phyloP scores from a whole-genome alignment of 2,888 invertebrate species.

The Eupsilia transversa region DNA sequence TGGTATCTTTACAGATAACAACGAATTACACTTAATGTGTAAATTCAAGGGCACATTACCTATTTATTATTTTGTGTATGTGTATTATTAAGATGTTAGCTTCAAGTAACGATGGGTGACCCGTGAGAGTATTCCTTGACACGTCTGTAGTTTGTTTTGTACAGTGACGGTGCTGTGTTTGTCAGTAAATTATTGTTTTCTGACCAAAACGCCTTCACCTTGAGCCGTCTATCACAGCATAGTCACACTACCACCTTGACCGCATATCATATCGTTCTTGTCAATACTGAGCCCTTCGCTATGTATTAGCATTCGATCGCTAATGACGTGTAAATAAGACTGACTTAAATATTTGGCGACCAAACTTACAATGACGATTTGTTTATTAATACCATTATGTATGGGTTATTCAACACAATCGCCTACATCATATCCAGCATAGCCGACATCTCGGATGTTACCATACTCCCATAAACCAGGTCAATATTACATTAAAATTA shows the following conservation, averaged over 20 bases:
- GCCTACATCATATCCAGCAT: not conserved
- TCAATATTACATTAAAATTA: not conserved
- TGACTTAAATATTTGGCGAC: not conserved
- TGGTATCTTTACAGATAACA: slow-evolving; percentile 22
- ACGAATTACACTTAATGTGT: slow-evolving; percentile 8
- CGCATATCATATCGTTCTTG: slow-evolving; percentile 25
- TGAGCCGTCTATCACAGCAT: slow-evolving; percentile 14
- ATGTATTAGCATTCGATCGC: slow-evolving; percentile 28
- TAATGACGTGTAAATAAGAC: slow-evolving; percentile 14
- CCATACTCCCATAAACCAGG: not conserved
- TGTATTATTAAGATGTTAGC: slow-evolving; percentile 2
- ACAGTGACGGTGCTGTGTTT: slow-evolving; percentile 4
- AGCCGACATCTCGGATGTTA: not conserved
- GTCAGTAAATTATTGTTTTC: slow-evolving; percentile 6
- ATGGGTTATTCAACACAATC: not conserved
- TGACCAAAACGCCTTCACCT: slow-evolving; percentile 35
- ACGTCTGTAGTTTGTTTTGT: slow-evolving; percentile 3
- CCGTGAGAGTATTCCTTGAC: slow-evolving; percentile 20
- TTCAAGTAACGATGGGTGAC: not conserved
- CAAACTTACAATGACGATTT: not conserved
- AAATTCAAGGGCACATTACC: slow-evolving; percentile 11
- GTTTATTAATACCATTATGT: not conserved
- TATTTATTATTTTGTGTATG: not conserved
- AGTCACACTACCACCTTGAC: slow-evolving; percentile 40
- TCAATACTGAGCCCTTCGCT: slow-evolving; percentile 25